Conservation (phyloP, 2,113 vertebrate genomes). For the Cepphus grylle region DNA sequence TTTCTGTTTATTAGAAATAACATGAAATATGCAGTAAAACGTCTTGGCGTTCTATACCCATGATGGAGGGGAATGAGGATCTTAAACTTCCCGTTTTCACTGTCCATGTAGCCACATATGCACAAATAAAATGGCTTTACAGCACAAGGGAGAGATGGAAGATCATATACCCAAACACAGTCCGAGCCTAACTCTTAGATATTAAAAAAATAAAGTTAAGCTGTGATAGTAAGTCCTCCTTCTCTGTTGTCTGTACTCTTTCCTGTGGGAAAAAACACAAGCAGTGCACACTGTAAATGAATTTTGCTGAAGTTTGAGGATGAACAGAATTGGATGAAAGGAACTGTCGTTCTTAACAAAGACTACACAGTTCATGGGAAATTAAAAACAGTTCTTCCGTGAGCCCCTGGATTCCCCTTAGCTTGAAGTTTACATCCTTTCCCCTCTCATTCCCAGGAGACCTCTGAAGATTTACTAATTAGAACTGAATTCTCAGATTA, state of each 20-base stretch:
- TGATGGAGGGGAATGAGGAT: background rate
- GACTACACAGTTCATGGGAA: background rate
- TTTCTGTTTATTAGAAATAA: conserved; percentile 16
- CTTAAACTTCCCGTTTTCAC: background rate
- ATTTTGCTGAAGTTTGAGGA: background rate
- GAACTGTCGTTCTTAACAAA: background rate
- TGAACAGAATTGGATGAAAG: background rate
- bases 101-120: background rate
- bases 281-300: accelerated
- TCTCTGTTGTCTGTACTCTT: background rate
- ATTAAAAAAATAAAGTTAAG: background rate
- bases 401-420: background rate
- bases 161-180: background rate
- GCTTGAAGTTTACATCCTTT: background rate
- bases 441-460: background rate
- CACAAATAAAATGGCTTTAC: background rate
- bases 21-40: background rate
- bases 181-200: background rate
- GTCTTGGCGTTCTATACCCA: background rate
- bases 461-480: background rate
- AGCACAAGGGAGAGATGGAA: background rate
- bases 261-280: background rate
- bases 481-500: background rate
- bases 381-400: background rate
- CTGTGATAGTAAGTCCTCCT: background rate